A percentile compares a stretch with the other conserved stretches of the same genome.
Evolutionary conservation across 2,888 invertebrate genomes (phyloP).

Genomic region (Flexamia atlantica): DNA sequence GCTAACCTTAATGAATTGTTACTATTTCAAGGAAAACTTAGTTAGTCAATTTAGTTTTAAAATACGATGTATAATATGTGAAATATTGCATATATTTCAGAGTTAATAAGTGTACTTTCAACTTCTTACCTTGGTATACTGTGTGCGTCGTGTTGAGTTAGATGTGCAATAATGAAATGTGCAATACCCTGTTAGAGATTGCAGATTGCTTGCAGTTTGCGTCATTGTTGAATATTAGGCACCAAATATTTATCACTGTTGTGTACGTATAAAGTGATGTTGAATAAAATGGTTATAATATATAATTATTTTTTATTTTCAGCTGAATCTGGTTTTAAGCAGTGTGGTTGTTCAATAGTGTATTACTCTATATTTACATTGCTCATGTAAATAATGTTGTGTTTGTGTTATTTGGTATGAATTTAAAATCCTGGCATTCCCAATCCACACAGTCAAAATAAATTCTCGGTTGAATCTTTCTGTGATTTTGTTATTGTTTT

Average conservation of each 20-base stretch:
- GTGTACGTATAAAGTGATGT: background rate
- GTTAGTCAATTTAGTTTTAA: background rate
- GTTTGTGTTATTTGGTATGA: no score
- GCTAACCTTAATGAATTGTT: no score
- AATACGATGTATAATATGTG: constrained; percentile 4
- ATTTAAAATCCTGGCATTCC: no score
- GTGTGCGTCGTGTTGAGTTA: background rate
- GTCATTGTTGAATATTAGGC: constrained; percentile 21
- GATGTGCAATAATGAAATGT: constrained; percentile 33
- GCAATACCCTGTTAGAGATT: constrained; percentile 41
- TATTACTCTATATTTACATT: background rate
- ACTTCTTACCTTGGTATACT: background rate
- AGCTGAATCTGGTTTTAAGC: background rate
- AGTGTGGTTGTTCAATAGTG: background rate
- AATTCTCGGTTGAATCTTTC: no score
- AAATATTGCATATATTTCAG: constrained; percentile 5
- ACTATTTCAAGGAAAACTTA: no score
- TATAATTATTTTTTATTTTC: background rate
- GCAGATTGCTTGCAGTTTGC: constrained; percentile 34
- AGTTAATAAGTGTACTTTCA: background rate
- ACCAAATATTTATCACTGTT: constrained; percentile 18
- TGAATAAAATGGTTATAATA: background rate
- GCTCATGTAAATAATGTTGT: no score
- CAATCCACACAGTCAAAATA: no score
- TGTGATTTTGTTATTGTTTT: no score